Conservation (phyloP, 2,113 vertebrate genomes). For the Neomonachus schauinslandi region DNA sequence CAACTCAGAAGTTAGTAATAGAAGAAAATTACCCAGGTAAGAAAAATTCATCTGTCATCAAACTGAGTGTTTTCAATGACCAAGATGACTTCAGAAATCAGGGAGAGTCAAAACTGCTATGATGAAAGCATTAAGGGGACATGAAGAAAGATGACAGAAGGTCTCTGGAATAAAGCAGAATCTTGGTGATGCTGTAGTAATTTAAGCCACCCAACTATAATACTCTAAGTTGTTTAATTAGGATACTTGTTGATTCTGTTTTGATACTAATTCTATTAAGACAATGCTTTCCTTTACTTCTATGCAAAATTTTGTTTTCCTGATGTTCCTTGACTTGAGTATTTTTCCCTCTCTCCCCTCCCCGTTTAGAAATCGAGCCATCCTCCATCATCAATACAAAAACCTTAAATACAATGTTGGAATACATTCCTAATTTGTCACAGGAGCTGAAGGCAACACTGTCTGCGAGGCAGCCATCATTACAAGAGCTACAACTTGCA, state of each 20-base stretch:
- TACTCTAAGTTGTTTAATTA: not conserved
- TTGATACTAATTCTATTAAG: not conserved
- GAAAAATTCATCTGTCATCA: not conserved
- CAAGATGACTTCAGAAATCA: not conserved
- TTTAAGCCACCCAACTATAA: not conserved
- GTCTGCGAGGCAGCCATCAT: not conserved
- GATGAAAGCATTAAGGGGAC: not conserved
- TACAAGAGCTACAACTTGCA: not conserved
- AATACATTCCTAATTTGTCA: slow-evolving; percentile 63
- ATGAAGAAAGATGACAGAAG: not conserved
- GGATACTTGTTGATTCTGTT: not conserved
- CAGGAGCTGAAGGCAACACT: slow-evolving; percentile 10
- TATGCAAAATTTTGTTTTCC: not conserved
- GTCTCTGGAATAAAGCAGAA: not conserved
- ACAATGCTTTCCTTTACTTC: not conserved
- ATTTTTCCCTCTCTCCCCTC: not conserved
- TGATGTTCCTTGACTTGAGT: not conserved
- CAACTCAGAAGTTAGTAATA: not conserved
- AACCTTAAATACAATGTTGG: slow-evolving; percentile 67
- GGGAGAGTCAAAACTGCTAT: not conserved
- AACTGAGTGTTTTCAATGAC: not conserved
- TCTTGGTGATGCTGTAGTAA: not conserved
- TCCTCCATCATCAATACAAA: slow-evolving; percentile 74
- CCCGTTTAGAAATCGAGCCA: slow-evolving; percentile 82
- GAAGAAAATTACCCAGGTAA: not conserved